Conservation (phyloP, 1,140 invertebrate species). For the Ceratosolen fusciceps region DNA sequence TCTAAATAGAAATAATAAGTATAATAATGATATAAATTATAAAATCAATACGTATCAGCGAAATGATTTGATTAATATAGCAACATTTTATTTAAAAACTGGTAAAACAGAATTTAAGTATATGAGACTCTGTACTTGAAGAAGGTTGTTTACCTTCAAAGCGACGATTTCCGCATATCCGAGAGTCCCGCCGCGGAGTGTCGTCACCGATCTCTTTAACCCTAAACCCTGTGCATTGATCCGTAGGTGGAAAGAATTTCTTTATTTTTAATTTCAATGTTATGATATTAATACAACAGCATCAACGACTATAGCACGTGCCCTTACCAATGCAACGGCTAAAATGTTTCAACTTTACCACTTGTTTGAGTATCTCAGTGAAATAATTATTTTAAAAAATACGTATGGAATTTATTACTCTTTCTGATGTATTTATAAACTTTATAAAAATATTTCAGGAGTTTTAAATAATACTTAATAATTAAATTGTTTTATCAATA, state of each 20-base stretch:
- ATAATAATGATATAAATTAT: neutral
- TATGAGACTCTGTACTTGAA: neutral
- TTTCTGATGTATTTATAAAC: too few species aligned
- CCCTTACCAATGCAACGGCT: neutral
- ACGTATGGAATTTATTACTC: neutral
- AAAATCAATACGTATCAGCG: neutral
- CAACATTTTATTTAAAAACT: neutral
- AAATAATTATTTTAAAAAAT: neutral
- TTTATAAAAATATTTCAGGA: too few species aligned
- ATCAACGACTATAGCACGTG: too few species aligned
- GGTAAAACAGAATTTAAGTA: neutral
- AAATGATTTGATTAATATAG: neutral
- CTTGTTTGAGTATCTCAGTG: neutral
- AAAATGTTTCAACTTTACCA: neutral
- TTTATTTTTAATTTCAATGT: slow-evolving; percentile 25
- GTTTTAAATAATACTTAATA: too few species aligned
- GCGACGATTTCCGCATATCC: slow-evolving; percentile 95
- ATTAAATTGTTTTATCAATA: too few species aligned
- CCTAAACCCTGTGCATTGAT: slow-evolving; percentile 78
- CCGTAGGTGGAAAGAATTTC: slow-evolving; percentile 66
- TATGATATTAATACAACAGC: slow-evolving; percentile 10
- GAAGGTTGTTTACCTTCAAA: slow-evolving; percentile 83
- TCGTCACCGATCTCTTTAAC: slow-evolving; percentile 93
- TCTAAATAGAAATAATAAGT: neutral
- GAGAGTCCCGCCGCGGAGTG: slow-evolving; percentile 85